Conservation (phyloP, 2,888 invertebrate species). For the Euzophera pinguis region DNA sequence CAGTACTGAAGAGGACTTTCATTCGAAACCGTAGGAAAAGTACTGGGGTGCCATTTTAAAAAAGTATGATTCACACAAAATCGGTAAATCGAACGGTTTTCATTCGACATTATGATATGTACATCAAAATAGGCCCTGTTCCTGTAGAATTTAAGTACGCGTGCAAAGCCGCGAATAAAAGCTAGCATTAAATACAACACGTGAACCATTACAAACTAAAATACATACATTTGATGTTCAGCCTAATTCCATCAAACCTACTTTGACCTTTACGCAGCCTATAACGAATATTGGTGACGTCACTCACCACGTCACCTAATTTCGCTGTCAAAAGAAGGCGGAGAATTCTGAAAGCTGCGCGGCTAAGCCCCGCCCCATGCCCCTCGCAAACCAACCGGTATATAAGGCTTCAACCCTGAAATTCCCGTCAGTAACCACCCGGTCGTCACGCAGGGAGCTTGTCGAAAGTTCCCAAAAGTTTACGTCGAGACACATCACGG, state of each 20-base stretch:
- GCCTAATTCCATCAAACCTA: neutral
- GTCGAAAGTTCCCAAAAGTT: slow-evolving; percentile 50
- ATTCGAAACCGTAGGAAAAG: no score
- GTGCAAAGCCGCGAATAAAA: no score
- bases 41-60: no score
- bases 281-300: slow-evolving; percentile 27
- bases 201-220: no score
- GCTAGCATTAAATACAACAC: no score
- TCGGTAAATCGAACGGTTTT: no score
- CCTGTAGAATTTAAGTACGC: no score
- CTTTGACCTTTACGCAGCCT: slow-evolving; percentile 20
- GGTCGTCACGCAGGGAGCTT: slow-evolving; percentile 30
- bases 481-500: slow-evolving; percentile 55
- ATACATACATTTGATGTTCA: neutral
- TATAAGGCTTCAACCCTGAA: slow-evolving; percentile 49
- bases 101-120: no score
- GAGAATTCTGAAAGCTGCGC: slow-evolving; percentile 44
- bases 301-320: slow-evolving; percentile 45
- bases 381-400: slow-evolving; percentile 40
- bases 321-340: slow-evolving; percentile 60
- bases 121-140: no score
- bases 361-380: slow-evolving; percentile 50
- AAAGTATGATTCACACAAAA: no score
- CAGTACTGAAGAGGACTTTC: no score
- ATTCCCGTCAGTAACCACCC: slow-evolving; percentile 37